Evolutionary conservation across 2,113 vertebrate species (phyloP).

Genomic region (Murina feae): DNA sequence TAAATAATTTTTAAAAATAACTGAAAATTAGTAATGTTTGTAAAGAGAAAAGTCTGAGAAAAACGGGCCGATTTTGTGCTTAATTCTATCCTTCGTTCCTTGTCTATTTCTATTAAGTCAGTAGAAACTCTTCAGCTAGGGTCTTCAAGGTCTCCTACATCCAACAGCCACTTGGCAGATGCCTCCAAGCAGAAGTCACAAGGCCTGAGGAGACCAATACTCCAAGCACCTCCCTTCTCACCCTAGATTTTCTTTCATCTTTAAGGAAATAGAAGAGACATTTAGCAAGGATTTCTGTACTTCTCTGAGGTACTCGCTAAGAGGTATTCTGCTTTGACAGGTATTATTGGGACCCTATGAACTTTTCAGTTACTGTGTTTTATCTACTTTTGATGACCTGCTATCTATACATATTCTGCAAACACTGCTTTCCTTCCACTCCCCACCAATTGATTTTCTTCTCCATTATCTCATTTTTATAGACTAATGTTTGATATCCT

Average conservation of each 20-base stretch:
- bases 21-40: neutral
- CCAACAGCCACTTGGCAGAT: neutral
- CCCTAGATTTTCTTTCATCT: neutral
- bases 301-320: neutral
- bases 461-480: neutral
- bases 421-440: neutral
- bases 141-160: neutral
- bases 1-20: neutral
- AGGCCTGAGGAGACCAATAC: neutral
- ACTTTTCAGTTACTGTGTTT: neutral
- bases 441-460: neutral
- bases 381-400: fast-evolving
- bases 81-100: neutral
- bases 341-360: neutral
- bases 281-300: neutral
- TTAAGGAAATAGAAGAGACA: neutral
- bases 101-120: neutral
- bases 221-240: neutral
- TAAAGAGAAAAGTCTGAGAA: neutral
- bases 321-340: neutral
- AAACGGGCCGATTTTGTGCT: neutral
- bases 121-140: neutral
- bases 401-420: neutral
- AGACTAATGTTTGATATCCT: neutral
- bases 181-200: neutral